phyloP scores from a whole-genome alignment of 2,113 vertebrate species.

The Murina feae region DNA sequence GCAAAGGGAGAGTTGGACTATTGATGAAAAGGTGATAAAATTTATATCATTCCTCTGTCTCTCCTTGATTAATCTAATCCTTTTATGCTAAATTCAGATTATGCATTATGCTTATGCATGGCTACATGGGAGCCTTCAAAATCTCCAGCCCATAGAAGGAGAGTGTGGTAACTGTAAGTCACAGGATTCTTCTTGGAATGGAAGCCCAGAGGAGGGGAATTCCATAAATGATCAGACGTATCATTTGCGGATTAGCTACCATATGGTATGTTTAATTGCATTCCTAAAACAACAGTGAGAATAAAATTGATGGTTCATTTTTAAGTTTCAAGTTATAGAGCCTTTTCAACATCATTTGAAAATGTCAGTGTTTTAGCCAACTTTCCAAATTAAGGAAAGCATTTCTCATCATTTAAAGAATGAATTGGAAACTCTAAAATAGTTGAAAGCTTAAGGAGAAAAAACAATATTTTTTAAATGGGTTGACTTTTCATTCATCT shows the following conservation, averaged over 20 bases:
- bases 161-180: conserved; percentile 33
- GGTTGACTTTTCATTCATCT: background rate
- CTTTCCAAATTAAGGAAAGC: conserved; percentile 9
- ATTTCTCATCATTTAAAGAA: conserved; percentile 11
- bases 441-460: background rate
- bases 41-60: background rate
- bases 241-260: conserved; percentile 78
- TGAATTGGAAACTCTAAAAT: conserved; percentile 14
- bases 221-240: conserved; percentile 70
- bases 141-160: background rate
- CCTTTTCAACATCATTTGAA: conserved; percentile 29
- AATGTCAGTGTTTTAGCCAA: conserved; percentile 39
- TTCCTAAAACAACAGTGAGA: conserved; percentile 48
- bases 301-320: conserved; percentile 54
- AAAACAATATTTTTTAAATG: background rate
- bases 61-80: background rate
- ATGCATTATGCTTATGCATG: background rate
- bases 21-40: background rate
- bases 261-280: conserved; percentile 72
- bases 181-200: conserved; percentile 74
- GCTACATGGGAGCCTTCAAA: background rate
- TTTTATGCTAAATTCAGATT: background rate
- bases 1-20: background rate
- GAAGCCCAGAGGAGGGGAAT: conserved; percentile 80
- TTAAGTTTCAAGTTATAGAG: conserved; percentile 29